phyloP scores from a whole-genome alignment of 2,797 vertebrate species.

The Crocodylus rhombifer region DNA sequence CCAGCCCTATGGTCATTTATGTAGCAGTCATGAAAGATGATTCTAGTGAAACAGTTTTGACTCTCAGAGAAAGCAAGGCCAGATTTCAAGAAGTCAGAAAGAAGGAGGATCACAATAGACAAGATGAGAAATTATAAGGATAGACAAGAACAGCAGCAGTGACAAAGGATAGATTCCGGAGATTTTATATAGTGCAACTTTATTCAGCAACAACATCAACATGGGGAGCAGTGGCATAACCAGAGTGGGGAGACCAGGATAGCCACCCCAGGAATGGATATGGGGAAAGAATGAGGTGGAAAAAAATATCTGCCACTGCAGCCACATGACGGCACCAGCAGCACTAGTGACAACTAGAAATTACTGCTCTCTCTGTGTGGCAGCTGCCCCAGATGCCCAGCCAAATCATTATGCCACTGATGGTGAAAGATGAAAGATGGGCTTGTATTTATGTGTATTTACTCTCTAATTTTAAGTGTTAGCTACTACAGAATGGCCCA shows the following conservation, averaged over 20 bases:
- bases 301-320: too few relatives aligned
- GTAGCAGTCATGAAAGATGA: not conserved
- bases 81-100: not conserved
- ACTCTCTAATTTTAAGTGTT: not conserved
- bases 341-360: too few relatives aligned
- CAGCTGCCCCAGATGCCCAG: too few relatives aligned
- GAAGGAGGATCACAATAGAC: not conserved
- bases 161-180: constrained; percentile 8
- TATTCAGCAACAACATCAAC: not conserved
- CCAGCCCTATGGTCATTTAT: too few relatives aligned
- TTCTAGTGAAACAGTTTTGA: not conserved
- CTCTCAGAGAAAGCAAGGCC: not conserved
- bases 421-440: not conserved
- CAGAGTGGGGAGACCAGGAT: too few relatives aligned
- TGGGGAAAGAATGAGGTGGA: too few relatives aligned
- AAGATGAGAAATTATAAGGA: not conserved
- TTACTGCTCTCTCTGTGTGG: too few relatives aligned
- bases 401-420: too few relatives aligned
- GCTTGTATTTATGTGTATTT: not conserved
- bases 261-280: too few relatives aligned
- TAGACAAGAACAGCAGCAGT: not conserved
- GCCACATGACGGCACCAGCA: too few relatives aligned
- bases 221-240: not conserved
- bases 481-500: not conserved
- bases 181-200: not conserved